A percentile compares a stretch with the other conserved stretches of the same genome.
phyloP scores from a whole-genome alignment of 2,113 vertebrate genomes.

The Litocranius walleri region DNA sequence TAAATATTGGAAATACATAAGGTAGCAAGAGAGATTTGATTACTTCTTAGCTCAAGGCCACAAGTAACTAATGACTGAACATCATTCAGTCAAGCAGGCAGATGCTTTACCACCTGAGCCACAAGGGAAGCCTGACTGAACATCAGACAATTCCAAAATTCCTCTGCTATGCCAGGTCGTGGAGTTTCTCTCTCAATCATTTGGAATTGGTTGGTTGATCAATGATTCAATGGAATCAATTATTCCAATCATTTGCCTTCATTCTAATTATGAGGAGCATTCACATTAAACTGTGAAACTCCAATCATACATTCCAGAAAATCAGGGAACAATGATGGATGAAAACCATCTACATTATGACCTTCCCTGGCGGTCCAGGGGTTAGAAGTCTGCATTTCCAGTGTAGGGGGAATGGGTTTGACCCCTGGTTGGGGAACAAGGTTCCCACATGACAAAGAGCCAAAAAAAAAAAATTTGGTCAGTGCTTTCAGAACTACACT shows the following conservation, averaged over 20 bases:
- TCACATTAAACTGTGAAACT: neutral
- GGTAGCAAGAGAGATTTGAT: neutral
- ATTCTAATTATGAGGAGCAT: neutral
- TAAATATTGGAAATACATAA: neutral
- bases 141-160: neutral
- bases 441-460: neutral
- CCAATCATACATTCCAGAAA: neutral
- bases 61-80: neutral
- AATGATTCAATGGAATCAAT: neutral
- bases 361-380: neutral
- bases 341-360: neutral
- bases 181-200: neutral
- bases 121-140: neutral
- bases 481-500: neutral
- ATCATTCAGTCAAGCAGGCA: neutral
- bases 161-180: neutral
- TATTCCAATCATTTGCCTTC: neutral
- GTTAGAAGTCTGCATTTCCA: neutral
- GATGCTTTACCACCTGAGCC: neutral
- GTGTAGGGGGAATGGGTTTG: neutral
- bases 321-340: neutral
- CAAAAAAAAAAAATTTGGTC: neutral
- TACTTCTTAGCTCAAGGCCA: neutral
- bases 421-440: neutral
- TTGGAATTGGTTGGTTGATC: neutral